Evolutionary conservation across 64 coral and sea anemone genomes (phyloP).

Genomic region (Dendrophyllia cribrosa): DNA sequence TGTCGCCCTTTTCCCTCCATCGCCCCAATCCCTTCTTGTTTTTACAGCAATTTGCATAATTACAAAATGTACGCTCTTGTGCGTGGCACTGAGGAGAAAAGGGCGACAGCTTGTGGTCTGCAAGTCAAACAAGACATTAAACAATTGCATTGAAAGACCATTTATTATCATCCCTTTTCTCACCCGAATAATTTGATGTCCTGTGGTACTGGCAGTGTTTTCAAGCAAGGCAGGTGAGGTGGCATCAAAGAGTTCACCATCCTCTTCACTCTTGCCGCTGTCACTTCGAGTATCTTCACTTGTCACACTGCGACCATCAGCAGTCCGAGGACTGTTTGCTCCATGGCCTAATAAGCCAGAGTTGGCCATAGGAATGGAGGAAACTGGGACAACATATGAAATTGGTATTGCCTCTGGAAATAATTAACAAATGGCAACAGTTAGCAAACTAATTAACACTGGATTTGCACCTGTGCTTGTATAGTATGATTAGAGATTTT

Average conservation of each 20-base stretch:
- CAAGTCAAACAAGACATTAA: neutral
- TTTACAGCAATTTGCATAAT: no score
- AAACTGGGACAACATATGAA: slow-evolving; percentile 86
- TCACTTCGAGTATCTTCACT: slow-evolving; percentile 96
- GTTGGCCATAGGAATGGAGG: slow-evolving; percentile 59
- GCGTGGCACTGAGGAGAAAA: no score
- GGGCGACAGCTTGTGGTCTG: no score
- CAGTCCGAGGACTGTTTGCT: slow-evolving; percentile 78
- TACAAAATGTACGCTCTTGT: no score
- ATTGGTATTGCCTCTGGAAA: slow-evolving; percentile 85
- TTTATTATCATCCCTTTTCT: neutral
- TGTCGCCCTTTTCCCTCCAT: no score
- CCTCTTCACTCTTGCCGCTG: slow-evolving; percentile 90
- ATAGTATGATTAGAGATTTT: no score
- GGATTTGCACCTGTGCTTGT: no score
- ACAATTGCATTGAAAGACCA: neutral
- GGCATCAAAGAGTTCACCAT: slow-evolving; percentile 90
- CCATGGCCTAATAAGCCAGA: slow-evolving; percentile 68
- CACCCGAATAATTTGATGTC: slow-evolving; percentile 83
- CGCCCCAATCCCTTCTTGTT: no score
- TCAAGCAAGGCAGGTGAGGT: slow-evolving; percentile 16
- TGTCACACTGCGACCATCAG: slow-evolving; percentile 86
- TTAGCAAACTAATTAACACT: neutral
- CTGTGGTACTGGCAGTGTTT: slow-evolving; percentile 32
- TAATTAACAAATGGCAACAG: neutral